Percentiles rank a stretch among this genome's conserved stretches.
Evolutionary conservation across 2,113 vertebrate species (phyloP).

Genomic region (Pseudorhombus dupliciocellatus): DNA sequence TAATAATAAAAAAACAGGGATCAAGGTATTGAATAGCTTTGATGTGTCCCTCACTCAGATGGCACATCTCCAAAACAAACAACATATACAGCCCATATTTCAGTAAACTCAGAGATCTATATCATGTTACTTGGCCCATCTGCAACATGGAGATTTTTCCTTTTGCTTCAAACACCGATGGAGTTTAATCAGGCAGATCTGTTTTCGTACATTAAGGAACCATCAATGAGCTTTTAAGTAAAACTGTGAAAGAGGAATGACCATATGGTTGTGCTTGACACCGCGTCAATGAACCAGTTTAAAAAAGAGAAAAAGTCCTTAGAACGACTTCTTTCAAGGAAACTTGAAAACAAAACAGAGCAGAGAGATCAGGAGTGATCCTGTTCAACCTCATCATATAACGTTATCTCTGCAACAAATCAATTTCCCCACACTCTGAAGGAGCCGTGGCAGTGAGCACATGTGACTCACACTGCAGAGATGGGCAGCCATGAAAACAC

Average conservation of each 20-base stretch:
- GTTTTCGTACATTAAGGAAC: no score
- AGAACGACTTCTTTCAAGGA: not conserved
- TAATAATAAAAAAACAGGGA: not conserved
- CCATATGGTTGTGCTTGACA: conserved; percentile 4
- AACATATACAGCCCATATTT: not conserved
- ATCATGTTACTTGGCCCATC: no score
- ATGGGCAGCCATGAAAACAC: conserved; percentile 59
- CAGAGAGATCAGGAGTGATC: conserved; percentile 36
- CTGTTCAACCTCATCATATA: conserved; percentile 50
- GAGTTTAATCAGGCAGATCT: no score
- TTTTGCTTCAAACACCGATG: no score
- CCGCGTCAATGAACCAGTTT: conserved; percentile 27
- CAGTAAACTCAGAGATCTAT: not conserved
- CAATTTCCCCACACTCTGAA: conserved; percentile 56
- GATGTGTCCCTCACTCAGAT: not conserved
- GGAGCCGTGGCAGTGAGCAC: conserved; percentile 48
- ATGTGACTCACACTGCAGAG: conserved; percentile 58
- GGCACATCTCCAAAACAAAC: not conserved
- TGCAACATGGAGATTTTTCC: no score
- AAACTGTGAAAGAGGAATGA: conserved; percentile 5
- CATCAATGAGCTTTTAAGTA: no score
- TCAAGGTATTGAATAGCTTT: conserved; percentile 2
- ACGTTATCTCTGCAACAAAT: conserved; percentile 59
- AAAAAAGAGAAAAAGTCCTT: conserved; percentile 1
- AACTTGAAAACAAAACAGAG: conserved; percentile 5